Evolutionary conservation across 2,888 invertebrate genomes (phyloP).

Genomic region (Sepioteuthis lessoniana): DNA sequence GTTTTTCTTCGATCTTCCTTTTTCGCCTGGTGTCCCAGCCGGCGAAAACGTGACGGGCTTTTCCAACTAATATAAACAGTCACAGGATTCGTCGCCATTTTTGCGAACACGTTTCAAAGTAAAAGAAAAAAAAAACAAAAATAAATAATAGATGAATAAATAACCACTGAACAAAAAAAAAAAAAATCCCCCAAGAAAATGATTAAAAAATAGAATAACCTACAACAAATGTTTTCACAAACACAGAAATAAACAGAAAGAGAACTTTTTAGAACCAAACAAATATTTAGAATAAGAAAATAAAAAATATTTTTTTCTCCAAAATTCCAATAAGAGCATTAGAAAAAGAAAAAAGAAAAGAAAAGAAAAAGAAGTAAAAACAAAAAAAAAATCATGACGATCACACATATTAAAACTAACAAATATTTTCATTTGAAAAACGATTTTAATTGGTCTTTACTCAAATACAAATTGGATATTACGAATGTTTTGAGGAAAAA

Average conservation of each 20-base stretch:
- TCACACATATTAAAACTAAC: background rate
- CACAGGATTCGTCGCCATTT: background rate
- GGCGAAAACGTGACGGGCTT: background rate
- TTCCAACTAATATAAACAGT: background rate
- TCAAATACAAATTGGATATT: slow-evolving; percentile 1
- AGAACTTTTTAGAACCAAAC: background rate
- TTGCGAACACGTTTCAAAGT: background rate
- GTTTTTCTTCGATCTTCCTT: background rate
- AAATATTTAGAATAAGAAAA: background rate
- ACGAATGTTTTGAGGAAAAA: background rate
- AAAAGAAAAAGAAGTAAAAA: background rate
- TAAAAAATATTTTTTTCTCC: background rate
- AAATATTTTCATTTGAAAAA: background rate
- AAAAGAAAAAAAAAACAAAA: background rate
- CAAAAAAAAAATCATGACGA: background rate
- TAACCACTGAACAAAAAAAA: background rate
- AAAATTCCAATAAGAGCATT: background rate
- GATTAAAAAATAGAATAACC: no score
- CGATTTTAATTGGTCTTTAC: background rate
- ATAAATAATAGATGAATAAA: no score
- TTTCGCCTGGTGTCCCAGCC: background rate
- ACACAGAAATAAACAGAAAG: no score
- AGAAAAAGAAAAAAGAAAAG: background rate
- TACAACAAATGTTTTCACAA: no score
- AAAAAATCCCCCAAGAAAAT: background rate